Evolutionary conservation across 2,797 vertebrate species (phyloP), one percentile per base, ranked within the genome.

Genomic region (Sebastes nivosus): DNA sequence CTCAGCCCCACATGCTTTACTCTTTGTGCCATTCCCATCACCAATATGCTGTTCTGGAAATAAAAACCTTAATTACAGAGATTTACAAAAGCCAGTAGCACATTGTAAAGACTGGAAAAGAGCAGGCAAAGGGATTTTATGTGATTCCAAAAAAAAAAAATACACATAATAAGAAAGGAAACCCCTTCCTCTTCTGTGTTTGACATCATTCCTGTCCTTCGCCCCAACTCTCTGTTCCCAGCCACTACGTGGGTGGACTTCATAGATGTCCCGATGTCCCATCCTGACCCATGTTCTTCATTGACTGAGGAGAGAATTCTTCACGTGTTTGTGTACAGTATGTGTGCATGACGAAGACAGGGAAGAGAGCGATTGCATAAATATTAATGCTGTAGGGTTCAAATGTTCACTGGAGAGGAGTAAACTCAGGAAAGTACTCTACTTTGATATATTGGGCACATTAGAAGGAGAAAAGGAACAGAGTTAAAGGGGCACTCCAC

Each of bases 11-110:
- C 12, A 12, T 6, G 34, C 73, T 83, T 50, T 65, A 2, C 72
- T 71, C 25, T 79, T 27, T 59, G 74, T 75, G 25, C 67, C 79
- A 75, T 70, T 75, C 25, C 12, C 59, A 38, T 20, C 52, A 66
- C 13, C 58, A 70, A 65, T 60, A 34, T 75, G 67, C 67, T 70
- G 82, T 83, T 86, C 60, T 75, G 72, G 1, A 4, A 46, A 75
- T 57, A 8, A 75, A 81, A 67, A 72, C 22, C 77, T 66, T 42
- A 61, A 70, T 83, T 72, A 67, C 60, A 71, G 34, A 79, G 29
- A 32, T 82, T 75, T 36, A 52, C 2, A 52, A 66, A 75, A 79
- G 27, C 61, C 61, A 25, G 24, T 2, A 65, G 32, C 52, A 29
- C 57, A 70, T 72, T 68, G 20, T 34, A 22, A 75, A 79, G 14